Percentiles rank a stretch among this genome's conserved stretches.
These are phyloP conservation scores for Apodemia hepburni DNA, from an alignment of 2,888 invertebrate species.

Conservation along the genomic window DNA sequence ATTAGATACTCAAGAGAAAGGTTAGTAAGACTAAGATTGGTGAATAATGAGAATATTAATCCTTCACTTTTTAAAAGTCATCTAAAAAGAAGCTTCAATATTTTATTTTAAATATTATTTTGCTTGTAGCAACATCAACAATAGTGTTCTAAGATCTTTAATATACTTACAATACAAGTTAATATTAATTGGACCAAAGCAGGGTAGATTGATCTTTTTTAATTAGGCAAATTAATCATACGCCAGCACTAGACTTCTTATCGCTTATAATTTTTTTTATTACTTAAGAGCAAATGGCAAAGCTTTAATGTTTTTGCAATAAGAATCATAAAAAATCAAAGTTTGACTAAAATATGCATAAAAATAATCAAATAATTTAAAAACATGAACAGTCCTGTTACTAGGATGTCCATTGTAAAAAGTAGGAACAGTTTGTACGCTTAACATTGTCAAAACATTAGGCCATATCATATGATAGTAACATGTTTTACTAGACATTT, in stretches of 20 bases:
- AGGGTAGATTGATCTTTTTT: background rate
- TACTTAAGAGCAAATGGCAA: background rate
- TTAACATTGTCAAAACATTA: background rate
- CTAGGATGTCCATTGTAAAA: background rate
- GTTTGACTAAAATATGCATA: no score
- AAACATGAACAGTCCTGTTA: background rate
- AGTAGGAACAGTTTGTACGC: background rate
- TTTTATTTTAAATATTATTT: background rate
- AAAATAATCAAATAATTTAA: background rate
- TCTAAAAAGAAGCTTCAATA: constrained; percentile 5
- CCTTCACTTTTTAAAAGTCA: constrained; percentile 4
- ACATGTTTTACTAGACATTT: no score
- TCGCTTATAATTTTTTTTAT: background rate
- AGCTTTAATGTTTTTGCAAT: no score
- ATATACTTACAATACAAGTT: constrained; percentile 6
- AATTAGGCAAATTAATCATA: constrained; percentile 5
- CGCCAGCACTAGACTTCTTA: background rate
- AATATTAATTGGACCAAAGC: constrained; percentile 15
- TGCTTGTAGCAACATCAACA: constrained; percentile 12
- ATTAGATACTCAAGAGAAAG: background rate
- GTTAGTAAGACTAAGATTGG: constrained; percentile 1
- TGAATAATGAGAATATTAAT: background rate
- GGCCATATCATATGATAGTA: background rate
- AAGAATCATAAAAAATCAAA: no score
- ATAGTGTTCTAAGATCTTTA: constrained; percentile 9